Evolutionary conservation across 2,797 vertebrate species (phyloP), one percentile per base, ranked within the genome.

Genomic region (Tiaroga cobitis): DNA sequence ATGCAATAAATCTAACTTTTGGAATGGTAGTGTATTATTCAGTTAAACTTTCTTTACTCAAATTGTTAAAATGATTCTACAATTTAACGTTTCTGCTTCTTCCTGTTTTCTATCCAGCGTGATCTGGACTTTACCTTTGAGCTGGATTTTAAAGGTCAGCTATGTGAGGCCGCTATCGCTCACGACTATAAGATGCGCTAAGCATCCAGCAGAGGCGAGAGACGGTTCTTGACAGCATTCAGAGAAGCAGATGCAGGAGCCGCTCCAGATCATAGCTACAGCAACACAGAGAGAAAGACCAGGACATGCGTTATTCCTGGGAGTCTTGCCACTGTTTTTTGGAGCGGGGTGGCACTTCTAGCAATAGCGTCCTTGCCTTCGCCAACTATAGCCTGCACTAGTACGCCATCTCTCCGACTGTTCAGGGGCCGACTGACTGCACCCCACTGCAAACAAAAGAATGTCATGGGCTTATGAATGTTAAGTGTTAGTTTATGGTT

Each of bases 131-230:
- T 99, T 90, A 98, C 97, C 82, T 95, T 99, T 88, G 97, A 99
- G 92, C 93, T 99, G 95, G 98, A 99, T 94, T 99, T 99, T 93
- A 99, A 99, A 94, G 98, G 98, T 87, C 98, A 99, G 94, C 95
- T 99, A 69, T 98, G 97, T 83, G 98, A 99, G 95, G 96, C 96
- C 19, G 97, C 97, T 79, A 96, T 99, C 90, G 95, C 96, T 91
- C 98, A 99, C 65, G 97, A 99, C 94, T 99, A 99, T 94, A 99
- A 97, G 94, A 99, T 99, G 98, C 98, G 97, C 86, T 99, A 98
- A 92, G 90, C 90, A 80, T 65, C 63, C 82, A 69, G 6, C 67
- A 82, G 83, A 83, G 88, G 61, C 8, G 11, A 77, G 34, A 88
- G 75, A 72, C 73, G 76, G 29, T 49, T 68, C 70, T 61, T 43